These are phyloP conservation scores for Dermatemys mawii DNA, from an alignment of 2,113 vertebrate species.

Conservation along the genomic window DNA sequence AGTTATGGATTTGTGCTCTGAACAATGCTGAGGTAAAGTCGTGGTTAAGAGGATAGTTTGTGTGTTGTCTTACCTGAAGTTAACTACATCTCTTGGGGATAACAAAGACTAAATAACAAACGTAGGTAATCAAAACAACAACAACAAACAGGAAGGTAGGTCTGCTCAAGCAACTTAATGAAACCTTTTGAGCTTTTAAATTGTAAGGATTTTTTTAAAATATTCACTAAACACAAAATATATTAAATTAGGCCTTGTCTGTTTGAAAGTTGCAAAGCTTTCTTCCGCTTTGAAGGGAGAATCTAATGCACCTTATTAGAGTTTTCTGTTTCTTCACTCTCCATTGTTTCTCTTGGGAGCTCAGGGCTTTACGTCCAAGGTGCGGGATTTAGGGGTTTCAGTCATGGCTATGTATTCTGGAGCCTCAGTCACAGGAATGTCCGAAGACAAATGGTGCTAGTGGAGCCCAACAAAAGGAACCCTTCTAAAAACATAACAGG, in stretches of 20 bases:
- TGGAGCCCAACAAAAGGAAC: not conserved
- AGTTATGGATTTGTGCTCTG: not conserved
- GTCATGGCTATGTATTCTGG: not conserved
- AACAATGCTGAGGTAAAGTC: not conserved
- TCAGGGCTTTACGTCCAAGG: not conserved
- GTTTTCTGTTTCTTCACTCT: rapidly evolving
- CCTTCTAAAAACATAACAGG: too few species aligned
- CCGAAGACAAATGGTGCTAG: not conserved
- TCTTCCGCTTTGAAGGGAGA: not conserved
- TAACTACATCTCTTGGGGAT: rapidly evolving
- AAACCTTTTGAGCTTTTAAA: not conserved
- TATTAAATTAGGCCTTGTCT: not conserved
- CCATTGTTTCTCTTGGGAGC: not conserved
- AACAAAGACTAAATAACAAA: rapidly evolving
- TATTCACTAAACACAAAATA: not conserved
- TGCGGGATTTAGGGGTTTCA: rapidly evolving
- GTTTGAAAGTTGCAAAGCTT: not conserved
- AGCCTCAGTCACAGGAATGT: not conserved
- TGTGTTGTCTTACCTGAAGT: not conserved
- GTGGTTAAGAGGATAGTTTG: not conserved
- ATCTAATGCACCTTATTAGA: not conserved
- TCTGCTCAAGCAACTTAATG: not conserved
- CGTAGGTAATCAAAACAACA: rapidly evolving
- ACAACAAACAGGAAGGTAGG: rapidly evolving
- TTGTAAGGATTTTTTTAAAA: not conserved